Evolutionary conservation across 2,797 vertebrate genomes (phyloP).

Genomic region (Melanogrammus aeglefinus): DNA sequence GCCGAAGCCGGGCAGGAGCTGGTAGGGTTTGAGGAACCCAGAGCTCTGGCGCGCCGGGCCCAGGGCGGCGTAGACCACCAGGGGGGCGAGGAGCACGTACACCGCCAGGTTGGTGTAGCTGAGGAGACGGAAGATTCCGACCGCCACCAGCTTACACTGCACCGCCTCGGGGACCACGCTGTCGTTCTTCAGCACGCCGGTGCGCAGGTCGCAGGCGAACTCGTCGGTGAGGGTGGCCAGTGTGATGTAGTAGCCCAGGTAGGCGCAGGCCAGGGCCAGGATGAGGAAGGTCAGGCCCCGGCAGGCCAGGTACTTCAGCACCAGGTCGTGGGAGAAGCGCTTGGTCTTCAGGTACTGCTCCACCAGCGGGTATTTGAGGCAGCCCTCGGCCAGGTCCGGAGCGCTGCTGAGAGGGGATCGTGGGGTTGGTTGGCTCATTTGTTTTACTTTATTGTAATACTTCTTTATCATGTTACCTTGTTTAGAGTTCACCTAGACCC

Average conservation of each 20-base stretch:
- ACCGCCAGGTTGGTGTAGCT: constrained; percentile 88
- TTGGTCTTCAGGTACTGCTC: constrained; percentile 95
- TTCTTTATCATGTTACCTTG: background rate
- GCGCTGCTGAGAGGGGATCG: constrained; percentile 63
- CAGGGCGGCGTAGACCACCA: constrained; percentile 80
- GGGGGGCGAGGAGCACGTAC: constrained; percentile 78
- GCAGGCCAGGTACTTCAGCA: constrained; percentile 83
- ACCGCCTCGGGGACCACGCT: constrained; percentile 75
- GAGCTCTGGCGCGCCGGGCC: constrained; percentile 80
- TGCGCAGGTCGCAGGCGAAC: constrained; percentile 86
- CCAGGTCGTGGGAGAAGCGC: constrained; percentile 73
- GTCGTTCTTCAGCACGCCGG: constrained; percentile 83
- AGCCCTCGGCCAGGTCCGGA: constrained; percentile 83
- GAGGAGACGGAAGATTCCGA: constrained; percentile 90
- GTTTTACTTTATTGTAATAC: background rate
- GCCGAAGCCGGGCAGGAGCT: constrained; percentile 87
- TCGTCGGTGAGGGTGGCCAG: constrained; percentile 87
- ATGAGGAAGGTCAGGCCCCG: constrained; percentile 78
- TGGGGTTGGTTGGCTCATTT: background rate
- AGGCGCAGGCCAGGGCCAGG: constrained; percentile 79
- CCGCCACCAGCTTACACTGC: constrained; percentile 92
- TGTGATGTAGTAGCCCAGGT: constrained; percentile 88
- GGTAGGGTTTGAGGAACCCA: constrained; percentile 83
- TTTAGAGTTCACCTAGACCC: too few relatives aligned
- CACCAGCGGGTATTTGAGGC: constrained; percentile 92